Evolutionary conservation across 2,113 vertebrate genomes (phyloP).

Genomic region (Psittacula cyanocephala): DNA sequence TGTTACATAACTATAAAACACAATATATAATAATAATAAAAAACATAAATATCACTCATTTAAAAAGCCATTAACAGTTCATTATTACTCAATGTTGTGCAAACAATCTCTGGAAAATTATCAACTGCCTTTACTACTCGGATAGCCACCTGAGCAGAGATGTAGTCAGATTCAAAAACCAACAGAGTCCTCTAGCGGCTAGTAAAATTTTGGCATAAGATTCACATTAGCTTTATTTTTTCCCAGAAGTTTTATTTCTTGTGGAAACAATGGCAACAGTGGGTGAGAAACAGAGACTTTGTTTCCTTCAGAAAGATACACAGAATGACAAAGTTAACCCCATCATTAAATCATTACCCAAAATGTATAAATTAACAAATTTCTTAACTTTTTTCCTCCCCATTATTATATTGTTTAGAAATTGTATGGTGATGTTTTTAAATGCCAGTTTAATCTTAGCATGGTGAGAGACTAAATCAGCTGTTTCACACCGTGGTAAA

Average conservation of each 20-base stretch:
- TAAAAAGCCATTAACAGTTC: not conserved
- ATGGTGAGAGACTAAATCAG: not conserved
- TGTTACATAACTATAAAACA: not conserved
- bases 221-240: not conserved
- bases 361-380: not conserved
- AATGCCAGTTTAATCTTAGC: not conserved
- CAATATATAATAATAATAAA: not conserved
- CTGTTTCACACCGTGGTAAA: not conserved
- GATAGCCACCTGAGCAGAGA: not conserved
- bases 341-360: not conserved
- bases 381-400: not conserved
- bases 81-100: not conserved
- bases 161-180: not conserved
- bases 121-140: not conserved
- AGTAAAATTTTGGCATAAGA: conserved; percentile 38
- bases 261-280: not conserved
- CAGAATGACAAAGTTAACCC: not conserved
- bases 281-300: not conserved
- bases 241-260: not conserved
- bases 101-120: not conserved
- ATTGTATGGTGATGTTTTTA: not conserved
- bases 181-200: conserved; percentile 65
- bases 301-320: not conserved
- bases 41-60: accelerated
- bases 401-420: not conserved